Conservation (phyloP, 2,113 vertebrate genomes). For the Hypomesus transpacificus region DNA sequence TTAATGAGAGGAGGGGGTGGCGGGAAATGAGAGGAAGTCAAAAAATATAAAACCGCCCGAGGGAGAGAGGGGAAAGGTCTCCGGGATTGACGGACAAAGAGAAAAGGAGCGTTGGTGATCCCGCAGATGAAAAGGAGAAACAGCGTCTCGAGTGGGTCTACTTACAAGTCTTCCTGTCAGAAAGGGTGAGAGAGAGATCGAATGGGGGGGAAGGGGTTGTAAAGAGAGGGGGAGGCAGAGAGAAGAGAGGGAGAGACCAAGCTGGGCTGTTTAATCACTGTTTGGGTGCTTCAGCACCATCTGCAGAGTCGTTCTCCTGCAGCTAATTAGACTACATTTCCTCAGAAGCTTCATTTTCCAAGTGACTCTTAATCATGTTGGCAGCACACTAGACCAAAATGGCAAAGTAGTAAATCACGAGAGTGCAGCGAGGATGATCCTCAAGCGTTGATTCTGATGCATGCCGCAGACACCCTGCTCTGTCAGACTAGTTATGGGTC, state of each 20-base stretch:
- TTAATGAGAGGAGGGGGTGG: not conserved
- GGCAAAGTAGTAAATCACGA: not conserved
- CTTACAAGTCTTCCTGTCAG: not conserved
- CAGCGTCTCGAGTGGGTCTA: no score
- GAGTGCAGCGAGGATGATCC: not conserved
- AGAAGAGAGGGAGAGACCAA: not conserved
- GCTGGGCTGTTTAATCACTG: not conserved
- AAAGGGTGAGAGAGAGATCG: not conserved
- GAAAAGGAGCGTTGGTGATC: no score
- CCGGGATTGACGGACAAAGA: no score
- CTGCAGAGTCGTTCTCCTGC: not conserved
- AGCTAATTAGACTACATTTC: constrained; percentile 4
- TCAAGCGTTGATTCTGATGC: not conserved
- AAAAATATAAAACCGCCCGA: no score
- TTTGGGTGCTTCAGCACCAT: not conserved
- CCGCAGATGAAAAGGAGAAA: no score
- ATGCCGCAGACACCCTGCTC: not conserved
- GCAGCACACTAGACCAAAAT: not conserved
- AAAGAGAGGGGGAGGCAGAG: not conserved
- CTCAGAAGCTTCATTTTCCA: constrained; percentile 1
- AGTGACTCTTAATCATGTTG: constrained; percentile 12
- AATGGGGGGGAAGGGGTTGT: no score
- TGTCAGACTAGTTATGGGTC: not conserved
- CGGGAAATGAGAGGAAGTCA: not conserved
- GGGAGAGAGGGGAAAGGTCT: no score